A percentile compares a stretch with the other conserved stretches of the same genome.
Conservation (phyloP, 2,113 vertebrate genomes). For the Isichthys henryi region DNA sequence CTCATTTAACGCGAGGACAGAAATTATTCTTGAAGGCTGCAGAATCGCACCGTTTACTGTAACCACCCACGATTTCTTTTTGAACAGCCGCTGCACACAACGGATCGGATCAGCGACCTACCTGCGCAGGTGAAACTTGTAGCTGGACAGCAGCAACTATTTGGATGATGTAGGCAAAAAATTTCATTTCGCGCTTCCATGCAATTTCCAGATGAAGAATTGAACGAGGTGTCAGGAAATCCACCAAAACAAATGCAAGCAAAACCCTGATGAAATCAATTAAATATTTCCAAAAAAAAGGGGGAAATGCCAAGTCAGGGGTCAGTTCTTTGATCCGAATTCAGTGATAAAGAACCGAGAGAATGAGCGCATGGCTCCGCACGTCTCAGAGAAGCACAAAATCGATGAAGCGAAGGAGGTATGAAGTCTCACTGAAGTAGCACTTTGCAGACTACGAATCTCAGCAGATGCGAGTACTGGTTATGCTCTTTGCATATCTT, state of each 20-base stretch:
- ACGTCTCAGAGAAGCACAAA: slow-evolving; percentile 34
- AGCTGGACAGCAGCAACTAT: slow-evolving; percentile 50
- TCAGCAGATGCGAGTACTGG: not conserved
- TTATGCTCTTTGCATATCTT: not conserved
- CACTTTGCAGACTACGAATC: not conserved
- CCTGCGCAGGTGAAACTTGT: slow-evolving; percentile 63
- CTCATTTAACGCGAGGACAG: not conserved
- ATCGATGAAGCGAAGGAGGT: slow-evolving; percentile 32
- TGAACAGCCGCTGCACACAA: not conserved
- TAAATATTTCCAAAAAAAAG: slow-evolving; percentile 33
- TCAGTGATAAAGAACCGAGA: slow-evolving; percentile 8
- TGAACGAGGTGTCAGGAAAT: slow-evolving; percentile 24
- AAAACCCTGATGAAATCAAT: slow-evolving; percentile 20
- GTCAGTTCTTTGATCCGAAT: slow-evolving; percentile 27
- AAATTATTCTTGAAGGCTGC: not conserved
- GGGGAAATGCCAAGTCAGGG: not conserved
- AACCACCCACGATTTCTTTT: not conserved
- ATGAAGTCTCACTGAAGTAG: not conserved
- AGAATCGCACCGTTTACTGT: not conserved
- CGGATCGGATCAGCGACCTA: slow-evolving; percentile 31
- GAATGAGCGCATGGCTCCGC: slow-evolving; percentile 39
- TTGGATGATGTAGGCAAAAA: slow-evolving; percentile 43
- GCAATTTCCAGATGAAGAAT: slow-evolving; percentile 11
- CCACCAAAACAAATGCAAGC: slow-evolving; percentile 24
- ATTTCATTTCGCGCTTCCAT: slow-evolving; percentile 52